phyloP scores from a whole-genome alignment of 2,113 vertebrate species.

The Piaya cayana region DNA sequence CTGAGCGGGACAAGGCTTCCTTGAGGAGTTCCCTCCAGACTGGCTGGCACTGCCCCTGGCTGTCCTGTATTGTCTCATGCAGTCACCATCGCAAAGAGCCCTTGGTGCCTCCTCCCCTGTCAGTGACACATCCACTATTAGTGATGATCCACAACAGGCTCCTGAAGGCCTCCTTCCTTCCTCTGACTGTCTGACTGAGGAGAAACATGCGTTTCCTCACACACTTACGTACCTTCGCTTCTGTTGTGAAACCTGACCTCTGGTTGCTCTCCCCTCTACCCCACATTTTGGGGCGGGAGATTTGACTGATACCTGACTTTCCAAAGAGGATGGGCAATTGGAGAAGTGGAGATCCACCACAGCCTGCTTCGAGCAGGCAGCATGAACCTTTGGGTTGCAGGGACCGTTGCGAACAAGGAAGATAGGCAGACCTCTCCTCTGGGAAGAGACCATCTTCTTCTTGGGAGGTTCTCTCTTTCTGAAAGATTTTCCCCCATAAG shows the following conservation, averaged over 20 bases:
- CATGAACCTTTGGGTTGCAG: background rate
- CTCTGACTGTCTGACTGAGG: background rate
- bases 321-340: background rate
- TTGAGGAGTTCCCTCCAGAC: background rate
- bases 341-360: background rate
- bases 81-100: background rate
- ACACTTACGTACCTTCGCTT: background rate
- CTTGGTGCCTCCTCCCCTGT: accelerated
- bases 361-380: background rate
- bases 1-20: background rate
- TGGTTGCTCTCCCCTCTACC: background rate
- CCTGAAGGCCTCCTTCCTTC: background rate
- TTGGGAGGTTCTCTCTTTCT: background rate
- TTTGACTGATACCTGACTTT: background rate
- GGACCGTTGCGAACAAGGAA: background rate
- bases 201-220: background rate
- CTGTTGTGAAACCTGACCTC: conserved; percentile 18
- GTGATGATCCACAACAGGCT: background rate
- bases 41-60: accelerated
- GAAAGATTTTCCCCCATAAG: background rate
- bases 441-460: background rate
- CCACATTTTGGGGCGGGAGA: background rate
- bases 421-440: background rate
- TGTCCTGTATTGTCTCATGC: accelerated
- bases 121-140: background rate